phyloP scores from a whole-genome alignment of 2,797 vertebrate species.

The Aldrovandia affinis region DNA sequence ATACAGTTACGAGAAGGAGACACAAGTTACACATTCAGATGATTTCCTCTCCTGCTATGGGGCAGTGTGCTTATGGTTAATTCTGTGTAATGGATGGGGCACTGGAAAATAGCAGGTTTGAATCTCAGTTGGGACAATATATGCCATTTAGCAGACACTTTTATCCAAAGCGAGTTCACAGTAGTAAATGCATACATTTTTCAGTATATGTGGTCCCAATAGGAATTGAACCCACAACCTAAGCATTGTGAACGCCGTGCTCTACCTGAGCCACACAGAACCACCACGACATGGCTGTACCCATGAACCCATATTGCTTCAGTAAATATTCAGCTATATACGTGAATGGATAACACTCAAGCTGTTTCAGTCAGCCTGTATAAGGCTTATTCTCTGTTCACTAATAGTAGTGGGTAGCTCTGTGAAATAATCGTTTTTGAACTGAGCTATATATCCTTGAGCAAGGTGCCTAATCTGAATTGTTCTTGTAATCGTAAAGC shows the following conservation, averaged over 20 bases:
- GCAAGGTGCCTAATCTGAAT: background rate
- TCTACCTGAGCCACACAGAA: no score
- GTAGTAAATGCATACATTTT: no score
- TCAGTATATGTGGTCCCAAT: no score
- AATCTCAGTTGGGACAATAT: background rate
- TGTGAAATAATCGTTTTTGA: background rate
- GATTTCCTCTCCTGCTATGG: background rate
- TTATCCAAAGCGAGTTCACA: no score
- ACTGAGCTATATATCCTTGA: background rate
- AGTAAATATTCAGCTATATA: slow-evolving; percentile 5
- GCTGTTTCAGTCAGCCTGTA: background rate
- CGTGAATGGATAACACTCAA: background rate
- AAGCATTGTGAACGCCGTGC: no score
- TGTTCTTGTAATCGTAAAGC: background rate
- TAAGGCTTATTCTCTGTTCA: background rate
- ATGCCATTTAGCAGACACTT: no score
- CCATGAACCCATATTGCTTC: background rate
- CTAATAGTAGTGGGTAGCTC: no score
- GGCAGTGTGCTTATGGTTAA: background rate
- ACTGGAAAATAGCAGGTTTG: background rate
- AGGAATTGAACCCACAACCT: no score
- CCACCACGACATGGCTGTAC: no score
- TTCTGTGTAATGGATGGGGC: background rate
- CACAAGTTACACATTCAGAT: no score
- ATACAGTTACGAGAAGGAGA: background rate